Conservation (phyloP, 2,113 vertebrate genomes). For the Aegithalos caudatus region DNA sequence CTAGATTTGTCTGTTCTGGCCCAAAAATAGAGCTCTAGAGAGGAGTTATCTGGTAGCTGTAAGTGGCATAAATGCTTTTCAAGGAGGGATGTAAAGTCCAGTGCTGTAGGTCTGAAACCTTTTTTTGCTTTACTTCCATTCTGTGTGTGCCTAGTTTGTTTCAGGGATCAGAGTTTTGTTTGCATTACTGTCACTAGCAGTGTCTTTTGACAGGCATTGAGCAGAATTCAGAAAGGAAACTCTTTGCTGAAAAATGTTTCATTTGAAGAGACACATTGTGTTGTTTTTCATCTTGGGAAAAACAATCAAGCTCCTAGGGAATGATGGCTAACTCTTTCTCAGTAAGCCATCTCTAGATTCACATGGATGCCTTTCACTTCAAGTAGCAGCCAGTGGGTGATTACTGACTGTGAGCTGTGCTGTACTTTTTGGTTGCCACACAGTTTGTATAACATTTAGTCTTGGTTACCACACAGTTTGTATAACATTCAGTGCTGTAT, state of each 20-base stretch:
- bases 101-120: neutral
- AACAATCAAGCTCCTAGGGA: neutral
- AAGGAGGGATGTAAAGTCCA: neutral
- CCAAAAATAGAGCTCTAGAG: neutral
- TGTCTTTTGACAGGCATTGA: neutral
- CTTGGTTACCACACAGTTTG: neutral
- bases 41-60: neutral
- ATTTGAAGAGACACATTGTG: neutral
- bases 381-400: neutral
- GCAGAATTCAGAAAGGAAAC: neutral
- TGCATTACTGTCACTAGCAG: neutral
- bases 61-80: neutral
- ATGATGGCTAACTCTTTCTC: neutral
- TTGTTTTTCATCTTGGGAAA: neutral
- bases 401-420: neutral
- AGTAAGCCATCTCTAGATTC: neutral
- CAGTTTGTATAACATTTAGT: neutral
- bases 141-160: neutral
- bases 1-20: neutral
- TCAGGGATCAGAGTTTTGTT: neutral
- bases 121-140: neutral
- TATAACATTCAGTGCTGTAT: neutral
- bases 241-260: neutral
- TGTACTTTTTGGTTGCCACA: neutral
- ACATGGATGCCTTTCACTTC: neutral